phyloP scores from a whole-genome alignment of 2,797 vertebrate species.

The Ficedula albicollis region DNA sequence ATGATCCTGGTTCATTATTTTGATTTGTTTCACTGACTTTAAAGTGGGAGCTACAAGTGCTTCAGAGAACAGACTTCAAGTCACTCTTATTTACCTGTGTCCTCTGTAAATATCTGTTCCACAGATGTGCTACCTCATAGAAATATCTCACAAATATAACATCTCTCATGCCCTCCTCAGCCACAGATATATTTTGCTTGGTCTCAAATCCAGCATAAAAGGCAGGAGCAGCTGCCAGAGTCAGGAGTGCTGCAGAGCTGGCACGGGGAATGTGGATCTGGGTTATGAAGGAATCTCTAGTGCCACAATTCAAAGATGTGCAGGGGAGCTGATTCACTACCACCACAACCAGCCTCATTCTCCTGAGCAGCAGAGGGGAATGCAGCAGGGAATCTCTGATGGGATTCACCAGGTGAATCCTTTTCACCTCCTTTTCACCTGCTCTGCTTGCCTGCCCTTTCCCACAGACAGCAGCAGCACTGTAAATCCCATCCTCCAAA shows the following conservation, averaged over 20 bases:
- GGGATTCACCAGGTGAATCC: background rate
- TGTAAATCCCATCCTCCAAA: background rate
- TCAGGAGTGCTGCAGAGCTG: background rate
- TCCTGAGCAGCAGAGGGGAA: background rate
- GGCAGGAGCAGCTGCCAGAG: background rate
- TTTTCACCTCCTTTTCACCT: background rate
- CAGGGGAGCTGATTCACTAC: background rate
- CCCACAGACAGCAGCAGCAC: background rate
- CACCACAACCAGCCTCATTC: background rate
- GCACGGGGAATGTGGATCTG: background rate
- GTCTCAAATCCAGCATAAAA: background rate
- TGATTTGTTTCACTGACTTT: background rate
- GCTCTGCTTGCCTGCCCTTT: background rate
- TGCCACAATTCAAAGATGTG: accelerated
- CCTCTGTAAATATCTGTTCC: background rate
- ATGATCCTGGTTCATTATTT: background rate
- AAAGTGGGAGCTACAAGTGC: background rate
- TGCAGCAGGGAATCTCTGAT: background rate
- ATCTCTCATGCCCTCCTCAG: background rate
- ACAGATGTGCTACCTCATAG: background rate
- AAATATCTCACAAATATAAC: background rate
- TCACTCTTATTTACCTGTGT: background rate
- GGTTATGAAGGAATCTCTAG: background rate
- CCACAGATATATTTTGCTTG: background rate
- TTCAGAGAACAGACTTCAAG: background rate